Percentiles rank a stretch among this genome's conserved stretches.
Conservation (phyloP, 2,797 vertebrate genomes). For the Orientallactaga sibirica region DNA sequence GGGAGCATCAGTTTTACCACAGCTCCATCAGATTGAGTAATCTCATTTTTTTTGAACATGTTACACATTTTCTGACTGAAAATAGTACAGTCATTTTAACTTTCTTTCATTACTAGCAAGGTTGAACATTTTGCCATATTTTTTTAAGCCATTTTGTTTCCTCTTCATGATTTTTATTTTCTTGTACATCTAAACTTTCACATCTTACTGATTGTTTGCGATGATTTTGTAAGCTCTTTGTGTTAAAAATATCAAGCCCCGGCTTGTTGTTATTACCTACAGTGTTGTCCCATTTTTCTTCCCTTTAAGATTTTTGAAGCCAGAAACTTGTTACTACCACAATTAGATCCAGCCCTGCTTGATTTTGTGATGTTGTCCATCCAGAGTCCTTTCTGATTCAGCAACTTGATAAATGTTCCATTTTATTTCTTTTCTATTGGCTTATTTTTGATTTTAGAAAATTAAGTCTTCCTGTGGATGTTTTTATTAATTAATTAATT, state of each 20-base stretch:
- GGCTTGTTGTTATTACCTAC: conserved; percentile 51
- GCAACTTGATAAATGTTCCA: not conserved
- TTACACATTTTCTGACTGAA: conserved; percentile 57
- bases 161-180: conserved; percentile 64
- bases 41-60: conserved; percentile 41
- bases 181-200: conserved; percentile 52
- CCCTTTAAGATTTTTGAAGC: conserved; percentile 49
- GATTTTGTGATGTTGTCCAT: conserved; percentile 57
- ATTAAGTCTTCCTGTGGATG: not conserved
- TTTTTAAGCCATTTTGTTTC: conserved; percentile 53
- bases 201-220: conserved; percentile 48
- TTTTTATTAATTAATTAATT: not conserved
- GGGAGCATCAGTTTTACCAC: not conserved
- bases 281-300: conserved; percentile 54
- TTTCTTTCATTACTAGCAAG: conserved; percentile 75
- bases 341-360: conserved; percentile 47
- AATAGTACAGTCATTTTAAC: conserved; percentile 59
- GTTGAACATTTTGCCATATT: conserved; percentile 45
- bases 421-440: conserved; percentile 24
- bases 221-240: conserved; percentile 58
- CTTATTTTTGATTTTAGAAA: conserved; percentile 48
- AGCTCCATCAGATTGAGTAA: not conserved
- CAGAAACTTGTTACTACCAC: not conserved
- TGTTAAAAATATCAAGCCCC: conserved; percentile 53
- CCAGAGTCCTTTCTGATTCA: conserved; percentile 8